Evolutionary conservation across 1,140 invertebrate genomes (phyloP), one percentile per base, ranked within the genome.

Genomic region (Drosophila insularis): DNA sequence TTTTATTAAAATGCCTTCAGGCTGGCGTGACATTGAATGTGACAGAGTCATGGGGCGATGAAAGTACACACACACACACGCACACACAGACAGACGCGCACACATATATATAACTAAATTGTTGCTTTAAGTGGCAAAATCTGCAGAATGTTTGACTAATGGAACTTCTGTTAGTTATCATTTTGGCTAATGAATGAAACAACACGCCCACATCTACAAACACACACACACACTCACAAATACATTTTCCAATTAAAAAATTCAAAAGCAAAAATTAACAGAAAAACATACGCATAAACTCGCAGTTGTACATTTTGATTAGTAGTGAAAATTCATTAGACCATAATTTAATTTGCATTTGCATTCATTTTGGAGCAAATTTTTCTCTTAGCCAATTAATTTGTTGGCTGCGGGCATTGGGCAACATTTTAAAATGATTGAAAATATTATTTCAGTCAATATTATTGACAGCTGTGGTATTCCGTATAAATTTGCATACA

Each of bases 351-450:
- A 74, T 75, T 75, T 66, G 31, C 46, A 81, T 61, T 72, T 59
- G 62, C 64, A 53, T 35, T 50, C 56, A 46, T 66, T 53, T 59
- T 63, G 4, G 31, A 39, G 62, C 43, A 23, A 13, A 17, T n/a
- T 14, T 55, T 32, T 13, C 64, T 68, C 65, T 66, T 56, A 54
- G 50, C 58, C 74, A 61, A 77, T 77, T 77, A 71, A 77, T 66
- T 74, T 75, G 74, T 81, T 66, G 43, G 61, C n/a, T 63, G 37
- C 35, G 56, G 39, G 61, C 40, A 46, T 32, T 63, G 62, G 73
- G 73, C 31, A 63, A 59, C 68, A 81, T 75, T 87, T 71, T 53
- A 50, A 78, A 81, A 81, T 81, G 85, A 87, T 87, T 81, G 79
- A 81, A 81, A 86, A 86, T 82, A 87, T 82, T 86, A 86, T 86